These are phyloP conservation scores for Centropus unirufus DNA, from an alignment of 2,113 vertebrate genomes.

Conservation along the genomic window DNA sequence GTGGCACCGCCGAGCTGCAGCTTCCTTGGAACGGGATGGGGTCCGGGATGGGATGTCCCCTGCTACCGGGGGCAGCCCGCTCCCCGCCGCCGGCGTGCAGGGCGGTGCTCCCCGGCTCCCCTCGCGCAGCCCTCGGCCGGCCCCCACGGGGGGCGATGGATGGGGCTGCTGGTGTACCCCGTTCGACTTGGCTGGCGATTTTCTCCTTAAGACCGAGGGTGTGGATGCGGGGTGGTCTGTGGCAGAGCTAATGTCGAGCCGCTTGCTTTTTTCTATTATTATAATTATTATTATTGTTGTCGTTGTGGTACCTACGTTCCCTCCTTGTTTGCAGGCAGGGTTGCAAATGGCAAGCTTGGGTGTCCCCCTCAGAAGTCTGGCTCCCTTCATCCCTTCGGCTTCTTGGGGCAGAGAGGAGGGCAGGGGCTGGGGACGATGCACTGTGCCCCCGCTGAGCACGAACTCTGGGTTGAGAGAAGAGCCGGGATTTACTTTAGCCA, in stretches of 20 bases:
- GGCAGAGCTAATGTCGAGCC: neutral
- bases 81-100: neutral
- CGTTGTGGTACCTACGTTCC: neutral
- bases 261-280: neutral
- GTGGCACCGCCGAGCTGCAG: neutral
- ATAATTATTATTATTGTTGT: neutral
- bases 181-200: neutral
- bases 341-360: neutral
- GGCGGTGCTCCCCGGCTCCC: neutral
- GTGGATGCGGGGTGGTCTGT: neutral
- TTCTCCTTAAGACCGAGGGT: neutral
- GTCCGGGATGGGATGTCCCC: neutral
- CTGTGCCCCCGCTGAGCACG: neutral
- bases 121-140: neutral
- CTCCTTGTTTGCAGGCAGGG: neutral
- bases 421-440: neutral
- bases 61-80: too few species aligned
- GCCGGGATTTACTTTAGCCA: neutral
- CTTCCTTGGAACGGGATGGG: neutral
- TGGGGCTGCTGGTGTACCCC: neutral
- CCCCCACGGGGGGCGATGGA: neutral
- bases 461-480: neutral
- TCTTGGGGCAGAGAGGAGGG: neutral
- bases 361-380: neutral
- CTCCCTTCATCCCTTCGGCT: neutral